Evolutionary conservation across 2,888 invertebrate species (phyloP).

Genomic region (Noctua pronuba): DNA sequence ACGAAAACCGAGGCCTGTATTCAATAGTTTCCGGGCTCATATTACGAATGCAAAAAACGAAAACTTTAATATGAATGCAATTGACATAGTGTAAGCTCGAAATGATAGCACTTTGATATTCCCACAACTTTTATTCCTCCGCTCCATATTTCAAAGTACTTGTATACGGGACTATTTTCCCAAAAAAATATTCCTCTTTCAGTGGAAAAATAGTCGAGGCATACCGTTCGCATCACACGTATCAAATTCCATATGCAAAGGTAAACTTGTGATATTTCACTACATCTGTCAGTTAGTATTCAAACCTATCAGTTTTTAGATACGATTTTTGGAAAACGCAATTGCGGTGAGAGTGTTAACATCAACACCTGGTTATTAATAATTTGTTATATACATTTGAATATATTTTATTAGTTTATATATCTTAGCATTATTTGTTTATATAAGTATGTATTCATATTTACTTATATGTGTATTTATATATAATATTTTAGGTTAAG

Average conservation of each 20-base stretch:
- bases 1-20: background rate
- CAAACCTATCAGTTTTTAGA: slow-evolving; percentile 12
- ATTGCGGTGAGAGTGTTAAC: background rate
- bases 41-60: slow-evolving; percentile 7
- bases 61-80: slow-evolving; percentile 22
- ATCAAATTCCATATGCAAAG: slow-evolving; percentile 53
- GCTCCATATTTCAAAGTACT: slow-evolving; percentile 33
- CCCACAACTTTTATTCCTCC: slow-evolving; percentile 41
- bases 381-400: too few relatives aligned
- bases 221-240: slow-evolving; percentile 36
- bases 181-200: slow-evolving; percentile 42
- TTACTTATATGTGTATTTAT: too few relatives aligned
- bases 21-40: background rate
- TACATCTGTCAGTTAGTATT: slow-evolving; percentile 12
- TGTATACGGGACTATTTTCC: slow-evolving; percentile 1
- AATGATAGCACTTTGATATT: slow-evolving; percentile 44
- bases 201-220: slow-evolving; percentile 43
- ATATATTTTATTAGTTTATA: too few relatives aligned
- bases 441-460: too few relatives aligned
- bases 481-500: too few relatives aligned
- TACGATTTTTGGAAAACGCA: background rate
- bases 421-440: too few relatives aligned
- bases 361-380: background rate
- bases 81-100: slow-evolving; percentile 24
- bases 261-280: slow-evolving; percentile 52